These are phyloP conservation scores for Pasiphila rectangulata DNA, from an alignment of 2,888 invertebrate genomes.

Conservation along the genomic window DNA sequence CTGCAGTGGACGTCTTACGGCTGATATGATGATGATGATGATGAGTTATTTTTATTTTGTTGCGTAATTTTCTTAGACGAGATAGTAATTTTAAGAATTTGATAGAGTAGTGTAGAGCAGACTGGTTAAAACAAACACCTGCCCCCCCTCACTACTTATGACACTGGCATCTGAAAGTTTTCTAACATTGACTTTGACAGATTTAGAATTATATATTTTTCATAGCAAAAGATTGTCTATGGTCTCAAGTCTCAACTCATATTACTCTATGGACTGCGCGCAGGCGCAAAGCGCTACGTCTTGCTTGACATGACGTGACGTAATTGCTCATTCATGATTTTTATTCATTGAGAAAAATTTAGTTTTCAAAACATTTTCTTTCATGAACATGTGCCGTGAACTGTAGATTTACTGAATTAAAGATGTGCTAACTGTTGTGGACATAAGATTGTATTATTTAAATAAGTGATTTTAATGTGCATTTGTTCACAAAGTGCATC, in stretches of 20 bases:
- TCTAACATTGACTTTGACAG: constrained; percentile 22
- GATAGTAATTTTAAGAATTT: too few relatives aligned
- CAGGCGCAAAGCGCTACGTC: constrained; percentile 61
- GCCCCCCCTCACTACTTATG: too few relatives aligned
- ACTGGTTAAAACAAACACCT: too few relatives aligned
- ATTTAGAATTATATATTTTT: too few relatives aligned
- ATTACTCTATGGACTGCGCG: constrained; percentile 44
- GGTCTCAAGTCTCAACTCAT: neutral
- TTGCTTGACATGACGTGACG: constrained; percentile 64
- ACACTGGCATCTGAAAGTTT: neutral
- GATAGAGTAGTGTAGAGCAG: too few relatives aligned
- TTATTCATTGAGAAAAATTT: constrained; percentile 71
- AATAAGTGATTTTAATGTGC: constrained; percentile 36
- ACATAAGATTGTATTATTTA: constrained; percentile 5
- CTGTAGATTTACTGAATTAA: constrained; percentile 14
- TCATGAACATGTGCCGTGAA: constrained; percentile 56
- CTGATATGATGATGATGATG: too few relatives aligned
- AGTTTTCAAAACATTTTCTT: constrained; percentile 62
- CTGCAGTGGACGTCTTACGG: too few relatives aligned
- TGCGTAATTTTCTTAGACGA: too few relatives aligned
- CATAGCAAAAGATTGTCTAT: neutral
- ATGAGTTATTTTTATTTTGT: too few relatives aligned
- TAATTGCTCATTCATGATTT: constrained; percentile 80
- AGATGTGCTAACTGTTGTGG: constrained; percentile 12
- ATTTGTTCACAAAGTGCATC: constrained; percentile 58